Base-by-base conservation (phyloP, 2,797 vertebrate species). In the Acipenser oxyrinchus region DNA sequence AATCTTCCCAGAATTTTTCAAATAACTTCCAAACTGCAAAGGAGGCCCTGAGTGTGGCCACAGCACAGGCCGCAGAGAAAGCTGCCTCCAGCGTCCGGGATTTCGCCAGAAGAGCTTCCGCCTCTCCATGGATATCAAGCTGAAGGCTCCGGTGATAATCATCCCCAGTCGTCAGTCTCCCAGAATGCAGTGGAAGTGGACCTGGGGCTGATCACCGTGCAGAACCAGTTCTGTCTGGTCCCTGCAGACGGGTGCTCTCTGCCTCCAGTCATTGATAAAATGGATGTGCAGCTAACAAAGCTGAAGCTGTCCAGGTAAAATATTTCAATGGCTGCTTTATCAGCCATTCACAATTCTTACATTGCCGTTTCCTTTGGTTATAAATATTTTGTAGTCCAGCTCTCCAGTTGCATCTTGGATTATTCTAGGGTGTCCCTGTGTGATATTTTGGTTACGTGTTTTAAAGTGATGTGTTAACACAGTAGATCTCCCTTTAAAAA, bases 261-360 rank as follows among this genome's bases (percentile, higher is more conserved):
- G 66, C 96, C 96, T 1, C 95, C 90, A 0, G 81, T 97, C 59
- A 84, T 94, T 3, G 96, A 99, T 73, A 88, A 78, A 61, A 93
- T 97, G 93, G 78, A 87, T 12, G 72, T 99, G 2, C 82, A 93
- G 10, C 89, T 99, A 52, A 94, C 91, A 0, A 82, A 96, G 60
- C 79, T 99, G 66, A 94, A 98, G 58, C 83, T 99, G 6, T 93
- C 91, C 68, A 95, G 95, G 96, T 97, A 76, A 60, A 66, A 72
- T 49, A 18, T 51, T 48, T 37, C 37, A 62, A 72, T n/a, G 13
- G 12, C 10, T 58, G 6, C 13, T 10, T 58, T 58, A 13, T 53
- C 8, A 53, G 11, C 51, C 51, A 53, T 37, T 1, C 23, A 37
- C 23, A 37, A 37, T 37, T 18, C 15, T 18, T 18, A 18, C 15